Conservation (phyloP, 2,113 vertebrate genomes). For the Murina feae region DNA sequence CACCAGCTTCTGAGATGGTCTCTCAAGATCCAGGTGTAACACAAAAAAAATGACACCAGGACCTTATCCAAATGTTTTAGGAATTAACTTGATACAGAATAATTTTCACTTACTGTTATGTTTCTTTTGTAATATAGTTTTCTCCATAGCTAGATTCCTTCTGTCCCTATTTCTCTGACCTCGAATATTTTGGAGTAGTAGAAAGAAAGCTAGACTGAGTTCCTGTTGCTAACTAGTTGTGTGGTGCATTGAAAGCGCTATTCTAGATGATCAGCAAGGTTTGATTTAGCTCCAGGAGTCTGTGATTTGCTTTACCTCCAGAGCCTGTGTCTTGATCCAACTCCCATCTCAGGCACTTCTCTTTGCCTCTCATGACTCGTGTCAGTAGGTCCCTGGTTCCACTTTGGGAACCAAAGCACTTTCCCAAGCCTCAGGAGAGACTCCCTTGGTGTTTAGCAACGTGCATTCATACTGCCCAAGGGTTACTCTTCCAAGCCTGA, state of each 20-base stretch:
- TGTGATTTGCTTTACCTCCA: neutral
- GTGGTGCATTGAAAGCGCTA: neutral
- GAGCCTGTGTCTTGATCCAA: neutral
- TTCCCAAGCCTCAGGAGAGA: neutral
- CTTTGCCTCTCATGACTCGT: conserved; percentile 23
- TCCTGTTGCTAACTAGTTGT: neutral
- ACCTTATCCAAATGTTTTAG: neutral
- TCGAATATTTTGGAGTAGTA: neutral
- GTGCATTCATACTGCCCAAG: conserved; percentile 65
- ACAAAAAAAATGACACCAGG: neutral
- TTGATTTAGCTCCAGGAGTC: neutral
- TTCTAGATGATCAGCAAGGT: neutral
- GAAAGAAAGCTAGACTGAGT: neutral
- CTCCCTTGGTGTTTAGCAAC: conserved; percentile 39
- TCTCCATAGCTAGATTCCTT: neutral
- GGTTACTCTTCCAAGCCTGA: conserved; percentile 70
- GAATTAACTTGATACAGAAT: neutral
- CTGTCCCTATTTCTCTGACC: neutral
- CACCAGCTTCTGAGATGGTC: neutral
- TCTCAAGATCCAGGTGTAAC: neutral
- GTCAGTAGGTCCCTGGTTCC: conserved; percentile 2
- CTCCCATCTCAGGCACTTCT: neutral
- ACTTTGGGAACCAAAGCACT: conserved; percentile 25
- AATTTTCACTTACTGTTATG: neutral
- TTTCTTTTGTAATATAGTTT: neutral